These are phyloP conservation scores for Colistium nudipinnis DNA, from an alignment of 2,113 vertebrate species.

Conservation along the genomic window DNA sequence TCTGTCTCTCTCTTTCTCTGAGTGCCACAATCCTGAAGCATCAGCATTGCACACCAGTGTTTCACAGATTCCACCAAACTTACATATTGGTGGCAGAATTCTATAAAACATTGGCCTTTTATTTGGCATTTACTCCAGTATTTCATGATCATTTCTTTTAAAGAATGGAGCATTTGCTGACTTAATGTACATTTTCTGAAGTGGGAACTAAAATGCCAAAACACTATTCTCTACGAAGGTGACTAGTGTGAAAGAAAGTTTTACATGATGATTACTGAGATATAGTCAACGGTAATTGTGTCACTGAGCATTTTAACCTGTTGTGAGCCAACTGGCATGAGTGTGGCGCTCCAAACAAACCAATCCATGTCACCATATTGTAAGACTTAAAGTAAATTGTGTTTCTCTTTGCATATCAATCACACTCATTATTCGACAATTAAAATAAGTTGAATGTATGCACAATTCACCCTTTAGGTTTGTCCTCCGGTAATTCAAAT, in stretches of 20 bases:
- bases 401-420: constrained; percentile 56
- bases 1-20: constrained; percentile 38
- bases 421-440: constrained; percentile 48
- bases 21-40: constrained; percentile 71
- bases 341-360: constrained; percentile 25
- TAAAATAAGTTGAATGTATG: constrained; percentile 74
- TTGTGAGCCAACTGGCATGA: neutral
- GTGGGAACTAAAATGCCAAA: constrained; percentile 61
- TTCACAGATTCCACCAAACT: constrained; percentile 33
- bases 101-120: constrained; percentile 42
- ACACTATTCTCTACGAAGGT: constrained; percentile 14
- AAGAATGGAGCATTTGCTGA: constrained; percentile 13
- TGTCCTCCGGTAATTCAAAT: constrained; percentile 40
- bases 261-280: constrained; percentile 24
- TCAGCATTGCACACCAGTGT: constrained; percentile 63
- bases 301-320: constrained; percentile 8
- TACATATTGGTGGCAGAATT: constrained; percentile 12
- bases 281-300: neutral
- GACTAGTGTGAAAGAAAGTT: constrained; percentile 54
- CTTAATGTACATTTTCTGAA: constrained; percentile 30
- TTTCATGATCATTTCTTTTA: constrained; percentile 42
- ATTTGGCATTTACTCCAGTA: constrained; percentile 47
- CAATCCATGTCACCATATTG: constrained; percentile 14
- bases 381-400: constrained; percentile 3
- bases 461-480: constrained; percentile 41